These are phyloP conservation scores for Mellivora capensis DNA, from an alignment of 2,113 vertebrate species.

Conservation along the genomic window DNA sequence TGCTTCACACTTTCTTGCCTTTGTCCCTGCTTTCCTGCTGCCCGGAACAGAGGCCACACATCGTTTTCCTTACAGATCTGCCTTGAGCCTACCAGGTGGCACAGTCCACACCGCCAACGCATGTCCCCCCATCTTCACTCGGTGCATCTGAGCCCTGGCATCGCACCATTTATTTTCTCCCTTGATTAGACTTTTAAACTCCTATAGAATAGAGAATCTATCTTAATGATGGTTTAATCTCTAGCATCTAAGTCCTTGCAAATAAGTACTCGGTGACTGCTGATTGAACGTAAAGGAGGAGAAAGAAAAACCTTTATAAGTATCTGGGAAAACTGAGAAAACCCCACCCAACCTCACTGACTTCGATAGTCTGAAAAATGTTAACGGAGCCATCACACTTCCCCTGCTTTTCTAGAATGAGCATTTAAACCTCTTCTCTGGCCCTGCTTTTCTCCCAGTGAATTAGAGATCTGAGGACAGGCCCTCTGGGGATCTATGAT, in stretches of 20 bases:
- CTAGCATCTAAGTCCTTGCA: neutral
- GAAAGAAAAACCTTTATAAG: neutral
- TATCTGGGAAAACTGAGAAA: neutral
- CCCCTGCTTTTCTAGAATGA: neutral
- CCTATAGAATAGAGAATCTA: neutral
- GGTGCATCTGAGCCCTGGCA: neutral
- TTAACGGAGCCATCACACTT: neutral
- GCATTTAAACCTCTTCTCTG: neutral
- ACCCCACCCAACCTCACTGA: neutral
- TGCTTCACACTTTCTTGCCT: neutral
- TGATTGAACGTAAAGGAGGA: neutral
- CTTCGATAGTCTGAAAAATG: neutral
- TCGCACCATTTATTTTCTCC: neutral
- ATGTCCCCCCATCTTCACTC: neutral
- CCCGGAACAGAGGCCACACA: neutral
- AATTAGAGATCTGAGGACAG: neutral
- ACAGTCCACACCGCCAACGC: neutral
- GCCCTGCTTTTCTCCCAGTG: neutral
- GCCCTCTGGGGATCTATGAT: neutral
- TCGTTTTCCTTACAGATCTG: neutral
- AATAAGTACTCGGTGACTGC: neutral
- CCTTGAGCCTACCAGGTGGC: conserved; percentile 21
- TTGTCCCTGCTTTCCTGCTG: neutral
- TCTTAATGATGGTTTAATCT: neutral
- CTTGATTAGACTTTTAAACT: conserved; percentile 26